phyloP scores from a whole-genome alignment of 1,140 invertebrate species.

The Neodiprion lecontei region DNA sequence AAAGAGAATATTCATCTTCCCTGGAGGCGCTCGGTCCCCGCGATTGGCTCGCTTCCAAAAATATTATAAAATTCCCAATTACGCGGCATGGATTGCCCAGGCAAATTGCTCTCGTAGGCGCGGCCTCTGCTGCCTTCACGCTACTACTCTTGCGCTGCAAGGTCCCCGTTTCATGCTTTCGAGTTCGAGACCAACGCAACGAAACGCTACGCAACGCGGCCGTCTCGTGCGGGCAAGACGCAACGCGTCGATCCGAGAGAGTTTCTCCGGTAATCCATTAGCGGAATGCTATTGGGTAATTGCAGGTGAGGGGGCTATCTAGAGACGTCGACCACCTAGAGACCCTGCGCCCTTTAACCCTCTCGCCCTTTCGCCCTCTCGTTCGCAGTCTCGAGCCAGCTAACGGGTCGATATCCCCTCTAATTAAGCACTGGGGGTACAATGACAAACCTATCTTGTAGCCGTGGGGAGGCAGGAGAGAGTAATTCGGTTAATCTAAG shows the following conservation, averaged over 20 bases:
- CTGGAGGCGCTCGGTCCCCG: conserved; percentile 44
- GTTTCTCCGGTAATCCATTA: conserved; percentile 53
- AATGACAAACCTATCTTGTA: conserved; percentile 55
- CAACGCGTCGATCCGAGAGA: no score
- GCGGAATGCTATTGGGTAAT: conserved; percentile 55
- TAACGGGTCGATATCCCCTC: conserved; percentile 53
- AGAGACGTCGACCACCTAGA: conserved; percentile 27
- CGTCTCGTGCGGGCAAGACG: no score
- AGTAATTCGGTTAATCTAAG: conserved; percentile 52
- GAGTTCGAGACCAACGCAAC: no score
- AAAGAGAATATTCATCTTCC: conserved; percentile 60
- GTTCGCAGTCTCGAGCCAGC: conserved; percentile 20
- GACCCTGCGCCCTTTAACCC: conserved; percentile 30
- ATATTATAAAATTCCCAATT: conserved; percentile 61
- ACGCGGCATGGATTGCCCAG: conserved; percentile 57
- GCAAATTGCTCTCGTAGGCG: conserved; percentile 54
- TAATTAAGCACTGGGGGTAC: conserved; percentile 56
- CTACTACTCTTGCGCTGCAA: background rate
- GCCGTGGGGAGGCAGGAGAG: conserved; percentile 39
- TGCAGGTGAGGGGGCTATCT: conserved; percentile 52
- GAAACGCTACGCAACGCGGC: no score
- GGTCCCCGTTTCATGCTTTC: background rate
- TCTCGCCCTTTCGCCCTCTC: conserved; percentile 14
- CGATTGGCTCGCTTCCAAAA: conserved; percentile 59
- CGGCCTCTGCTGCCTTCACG: conserved; percentile 36